A percentile compares a stretch with the other conserved stretches of the same genome.
phyloP scores from a whole-genome alignment of 2,888 invertebrate species.

The Argynnis bischoffii region DNA sequence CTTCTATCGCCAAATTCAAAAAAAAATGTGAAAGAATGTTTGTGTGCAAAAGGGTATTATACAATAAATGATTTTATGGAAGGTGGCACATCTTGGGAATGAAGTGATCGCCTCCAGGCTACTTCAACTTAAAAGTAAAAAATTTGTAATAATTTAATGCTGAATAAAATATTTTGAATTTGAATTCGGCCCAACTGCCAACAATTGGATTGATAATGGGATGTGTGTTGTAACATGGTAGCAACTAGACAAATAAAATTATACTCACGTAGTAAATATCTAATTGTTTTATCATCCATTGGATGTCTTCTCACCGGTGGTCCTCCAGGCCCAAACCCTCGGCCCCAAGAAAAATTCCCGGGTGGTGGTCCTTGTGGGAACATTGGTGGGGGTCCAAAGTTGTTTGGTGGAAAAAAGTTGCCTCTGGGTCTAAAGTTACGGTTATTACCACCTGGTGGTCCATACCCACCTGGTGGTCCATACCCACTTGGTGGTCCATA shows the following conservation, averaged over 20 bases:
- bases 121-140: too few species aligned
- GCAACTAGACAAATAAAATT: background rate
- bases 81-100: too few species aligned
- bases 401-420: conserved; percentile 32
- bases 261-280: conserved; percentile 57
- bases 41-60: too few species aligned
- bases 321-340: conserved; percentile 52
- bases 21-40: too few species aligned
- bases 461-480: conserved; percentile 26
- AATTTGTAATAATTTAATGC: too few species aligned
- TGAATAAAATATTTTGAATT: too few species aligned
- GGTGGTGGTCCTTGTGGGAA: conserved; percentile 30
- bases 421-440: conserved; percentile 39
- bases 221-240: too few species aligned
- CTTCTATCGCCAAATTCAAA: too few species aligned
- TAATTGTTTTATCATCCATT: conserved; percentile 40
- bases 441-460: conserved; percentile 37
- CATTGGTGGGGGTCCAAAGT: conserved; percentile 28
- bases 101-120: too few species aligned
- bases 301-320: conserved; percentile 43
- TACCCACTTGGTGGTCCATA: conserved; percentile 38
- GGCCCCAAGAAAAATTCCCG: conserved; percentile 34
- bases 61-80: too few species aligned
- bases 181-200: too few species aligned
- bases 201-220: too few species aligned